Conservation (phyloP, 2,888 invertebrate species). For the Nebria brevicollis region DNA sequence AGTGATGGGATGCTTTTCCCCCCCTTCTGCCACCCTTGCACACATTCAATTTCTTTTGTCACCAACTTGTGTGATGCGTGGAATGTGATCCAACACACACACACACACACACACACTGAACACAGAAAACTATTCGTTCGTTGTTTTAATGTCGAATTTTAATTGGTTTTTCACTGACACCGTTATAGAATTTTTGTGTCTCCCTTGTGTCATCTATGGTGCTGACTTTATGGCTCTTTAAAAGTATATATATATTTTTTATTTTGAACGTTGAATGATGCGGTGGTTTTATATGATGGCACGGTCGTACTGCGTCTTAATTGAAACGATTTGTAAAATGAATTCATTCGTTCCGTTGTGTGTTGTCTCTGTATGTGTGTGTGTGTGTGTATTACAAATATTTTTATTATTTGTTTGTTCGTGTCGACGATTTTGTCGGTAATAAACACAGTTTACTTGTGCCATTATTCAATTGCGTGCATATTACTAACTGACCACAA, state of each 20-base stretch:
- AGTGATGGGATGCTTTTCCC: background rate
- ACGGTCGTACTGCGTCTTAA: background rate
- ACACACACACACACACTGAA: background rate
- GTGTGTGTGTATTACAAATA: background rate
- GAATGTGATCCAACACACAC: conserved; percentile 4
- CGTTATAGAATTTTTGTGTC: conserved; percentile 45
- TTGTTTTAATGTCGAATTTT: conserved; percentile 45
- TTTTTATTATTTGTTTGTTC: background rate
- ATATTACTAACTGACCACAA: background rate
- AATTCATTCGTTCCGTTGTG: conserved; percentile 4
- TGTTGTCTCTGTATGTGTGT: background rate
- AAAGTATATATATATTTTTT: conserved; percentile 22
- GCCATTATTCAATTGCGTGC: background rate
- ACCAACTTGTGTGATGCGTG: background rate
- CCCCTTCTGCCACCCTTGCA: background rate
- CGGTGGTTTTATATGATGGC: background rate
- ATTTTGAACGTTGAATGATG: background rate
- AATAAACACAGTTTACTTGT: conserved; percentile 2
- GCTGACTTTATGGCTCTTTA: conserved; percentile 39
- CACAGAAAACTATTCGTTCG: conserved; percentile 16
- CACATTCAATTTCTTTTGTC: background rate
- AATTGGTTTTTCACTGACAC: conserved; percentile 44
- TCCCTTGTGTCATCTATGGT: conserved; percentile 27
- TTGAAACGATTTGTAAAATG: conserved; percentile 15
- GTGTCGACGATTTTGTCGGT: background rate